A percentile compares a stretch with the other conserved stretches of the same genome.
Evolutionary conservation across 2,888 invertebrate species (phyloP).

Genomic region (Heliconius hortense): DNA sequence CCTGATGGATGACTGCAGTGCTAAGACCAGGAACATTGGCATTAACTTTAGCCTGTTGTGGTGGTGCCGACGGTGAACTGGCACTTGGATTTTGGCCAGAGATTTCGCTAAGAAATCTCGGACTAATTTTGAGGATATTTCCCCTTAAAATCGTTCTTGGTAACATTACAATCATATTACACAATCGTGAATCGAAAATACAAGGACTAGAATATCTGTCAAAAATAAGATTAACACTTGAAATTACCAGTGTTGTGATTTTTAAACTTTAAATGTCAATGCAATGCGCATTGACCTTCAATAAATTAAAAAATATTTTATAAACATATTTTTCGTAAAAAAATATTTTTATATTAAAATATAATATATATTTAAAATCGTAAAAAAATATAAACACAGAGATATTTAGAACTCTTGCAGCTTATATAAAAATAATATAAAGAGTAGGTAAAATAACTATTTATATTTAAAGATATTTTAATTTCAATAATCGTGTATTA

Average conservation of each 20-base stretch:
- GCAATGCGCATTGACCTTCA: background rate
- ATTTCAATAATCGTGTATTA: background rate
- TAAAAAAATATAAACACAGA: background rate
- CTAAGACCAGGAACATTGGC: slow-evolving; percentile 85
- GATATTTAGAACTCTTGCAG: background rate
- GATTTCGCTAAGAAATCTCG: slow-evolving; percentile 60
- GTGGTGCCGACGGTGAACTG: slow-evolving; percentile 44
- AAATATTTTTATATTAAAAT: background rate
- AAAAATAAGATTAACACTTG: slow-evolving; percentile 14
- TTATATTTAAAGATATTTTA: background rate
- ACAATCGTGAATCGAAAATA: slow-evolving; percentile 53
- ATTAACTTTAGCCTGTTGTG: slow-evolving; percentile 48
- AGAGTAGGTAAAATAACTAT: background rate
- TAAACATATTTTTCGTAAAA: background rate
- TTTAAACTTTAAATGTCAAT: background rate
- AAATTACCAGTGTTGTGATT: slow-evolving; percentile 5
- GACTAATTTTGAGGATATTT: slow-evolving; percentile 36
- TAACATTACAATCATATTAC: slow-evolving; percentile 55
- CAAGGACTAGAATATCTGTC: slow-evolving; percentile 38
- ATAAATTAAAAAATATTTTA: background rate
- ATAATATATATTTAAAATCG: background rate
- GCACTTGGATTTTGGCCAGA: slow-evolving; percentile 48
- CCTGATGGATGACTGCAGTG: slow-evolving; percentile 79
- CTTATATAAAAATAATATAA: slow-evolving; percentile 1
- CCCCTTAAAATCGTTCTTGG: slow-evolving; percentile 46